phyloP scores from a whole-genome alignment of 1,140 invertebrate genomes.

The Halesus radiatus region DNA sequence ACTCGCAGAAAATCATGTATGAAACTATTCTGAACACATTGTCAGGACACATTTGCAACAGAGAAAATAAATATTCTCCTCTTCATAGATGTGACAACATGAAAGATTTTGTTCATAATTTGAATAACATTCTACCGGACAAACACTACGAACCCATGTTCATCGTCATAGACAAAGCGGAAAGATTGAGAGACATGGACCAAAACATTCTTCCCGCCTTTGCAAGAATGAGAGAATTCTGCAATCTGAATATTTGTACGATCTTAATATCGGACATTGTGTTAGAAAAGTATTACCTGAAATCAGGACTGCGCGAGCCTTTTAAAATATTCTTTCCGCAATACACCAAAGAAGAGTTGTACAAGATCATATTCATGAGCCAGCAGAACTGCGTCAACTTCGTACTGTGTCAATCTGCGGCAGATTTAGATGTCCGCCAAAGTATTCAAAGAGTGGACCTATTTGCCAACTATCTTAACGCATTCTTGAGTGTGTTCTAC shows the following conservation, averaged over 20 bases:
- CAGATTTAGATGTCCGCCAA: conserved; percentile 58
- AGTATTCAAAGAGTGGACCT: conserved; percentile 72
- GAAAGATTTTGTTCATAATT: conserved; percentile 77
- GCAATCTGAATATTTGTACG: conserved; percentile 78
- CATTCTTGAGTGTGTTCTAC: conserved; percentile 86
- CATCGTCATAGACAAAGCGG: conserved; percentile 84
- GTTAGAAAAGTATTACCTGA: conserved; percentile 84
- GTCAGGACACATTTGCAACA: conserved; percentile 61
- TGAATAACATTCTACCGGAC: conserved; percentile 65
- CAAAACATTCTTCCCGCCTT: conserved; percentile 79
- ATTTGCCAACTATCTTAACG: conserved; percentile 83
- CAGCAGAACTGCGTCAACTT: conserved; percentile 62
- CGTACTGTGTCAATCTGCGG: conserved; percentile 59
- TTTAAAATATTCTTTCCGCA: conserved; percentile 85
- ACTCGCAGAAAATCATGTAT: conserved; percentile 80
- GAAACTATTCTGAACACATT: conserved; percentile 82
- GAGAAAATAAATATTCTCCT: conserved; percentile 60
- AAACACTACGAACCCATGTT: conserved; percentile 68
- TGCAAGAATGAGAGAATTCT: conserved; percentile 81
- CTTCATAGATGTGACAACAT: conserved; percentile 79
- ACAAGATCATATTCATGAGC: conserved; percentile 76
- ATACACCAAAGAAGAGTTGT: conserved; percentile 83
- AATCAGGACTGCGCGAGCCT: conserved; percentile 80
- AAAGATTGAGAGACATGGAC: conserved; percentile 81
- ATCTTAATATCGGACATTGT: conserved; percentile 83